Conservation (phyloP, 2,113 vertebrate species). For the Spilogale gracilis region DNA sequence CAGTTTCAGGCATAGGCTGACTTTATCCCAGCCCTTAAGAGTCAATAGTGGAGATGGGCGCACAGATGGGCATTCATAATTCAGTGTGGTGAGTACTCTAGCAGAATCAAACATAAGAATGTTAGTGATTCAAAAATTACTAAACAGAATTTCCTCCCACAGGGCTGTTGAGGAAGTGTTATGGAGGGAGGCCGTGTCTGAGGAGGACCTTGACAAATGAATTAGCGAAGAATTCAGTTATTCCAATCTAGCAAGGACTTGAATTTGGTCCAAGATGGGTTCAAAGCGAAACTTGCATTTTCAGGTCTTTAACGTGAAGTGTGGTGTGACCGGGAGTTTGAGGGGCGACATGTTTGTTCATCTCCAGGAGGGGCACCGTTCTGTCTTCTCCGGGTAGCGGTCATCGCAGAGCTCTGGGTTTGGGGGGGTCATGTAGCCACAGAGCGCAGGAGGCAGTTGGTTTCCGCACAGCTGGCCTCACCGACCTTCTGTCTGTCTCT, state of each 20-base stretch:
- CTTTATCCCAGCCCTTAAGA: not conserved
- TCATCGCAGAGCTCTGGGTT: accelerated
- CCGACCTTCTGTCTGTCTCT: slow-evolving; percentile 63
- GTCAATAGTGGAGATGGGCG: too few species aligned
- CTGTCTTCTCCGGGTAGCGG: accelerated
- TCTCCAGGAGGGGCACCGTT: not conserved
- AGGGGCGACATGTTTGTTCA: accelerated
- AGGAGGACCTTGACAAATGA: not conserved
- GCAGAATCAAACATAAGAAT: not conserved
- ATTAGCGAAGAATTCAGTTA: not conserved
- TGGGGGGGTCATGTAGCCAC: accelerated
- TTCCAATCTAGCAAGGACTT: not conserved
- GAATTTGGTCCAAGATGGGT: not conserved
- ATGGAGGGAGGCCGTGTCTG: not conserved
- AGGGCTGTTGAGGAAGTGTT: not conserved
- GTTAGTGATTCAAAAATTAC: not conserved
- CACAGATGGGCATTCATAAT: not conserved
- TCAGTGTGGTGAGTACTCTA: not conserved
- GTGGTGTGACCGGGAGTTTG: not conserved
- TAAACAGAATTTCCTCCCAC: not conserved
- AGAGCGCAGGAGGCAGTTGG: accelerated
- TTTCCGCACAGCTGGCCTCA: not conserved
- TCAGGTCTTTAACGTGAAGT: not conserved
- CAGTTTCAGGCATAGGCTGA: not conserved
- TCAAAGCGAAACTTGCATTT: not conserved